These are phyloP conservation scores for Ommatoiulus sabulosus DNA, from an alignment of 2,888 invertebrate species.

Conservation along the genomic window DNA sequence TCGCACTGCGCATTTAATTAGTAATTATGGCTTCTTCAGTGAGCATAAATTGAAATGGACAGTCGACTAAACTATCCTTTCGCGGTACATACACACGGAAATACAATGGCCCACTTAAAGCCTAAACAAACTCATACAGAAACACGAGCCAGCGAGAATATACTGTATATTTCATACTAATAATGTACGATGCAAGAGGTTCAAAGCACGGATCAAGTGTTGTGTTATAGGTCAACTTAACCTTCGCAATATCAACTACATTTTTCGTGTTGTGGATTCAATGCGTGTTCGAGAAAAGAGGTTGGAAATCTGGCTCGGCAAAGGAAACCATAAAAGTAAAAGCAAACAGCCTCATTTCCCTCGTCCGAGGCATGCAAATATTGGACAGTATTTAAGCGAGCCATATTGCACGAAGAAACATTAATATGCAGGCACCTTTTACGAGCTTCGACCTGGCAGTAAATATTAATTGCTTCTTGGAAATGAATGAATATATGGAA, in stretches of 20 bases:
- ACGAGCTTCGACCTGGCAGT: neutral
- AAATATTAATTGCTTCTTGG: neutral
- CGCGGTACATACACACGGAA: neutral
- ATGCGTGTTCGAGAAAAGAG: neutral
- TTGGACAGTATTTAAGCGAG: neutral
- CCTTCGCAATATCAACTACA: neutral
- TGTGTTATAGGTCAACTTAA: neutral
- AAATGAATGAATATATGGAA: neutral
- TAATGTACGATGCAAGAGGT: neutral
- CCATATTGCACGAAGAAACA: neutral
- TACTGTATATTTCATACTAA: neutral
- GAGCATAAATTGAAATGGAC: neutral
- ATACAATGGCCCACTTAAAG: neutral
- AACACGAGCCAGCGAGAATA: neutral
- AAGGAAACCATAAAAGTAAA: constrained; percentile 18
- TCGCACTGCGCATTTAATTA: no score
- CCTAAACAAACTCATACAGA: neutral
- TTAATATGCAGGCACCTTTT: neutral
- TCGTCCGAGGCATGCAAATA: neutral
- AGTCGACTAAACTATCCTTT: neutral
- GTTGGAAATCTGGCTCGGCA: neutral
- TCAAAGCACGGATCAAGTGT: neutral
- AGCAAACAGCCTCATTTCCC: neutral
- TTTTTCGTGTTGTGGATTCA: constrained; percentile 14
- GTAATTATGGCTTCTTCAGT: neutral